Percentiles rank a stretch among this genome's conserved stretches.
phyloP scores from a whole-genome alignment of 2,888 invertebrate species.

The Imbricaverruca yamaguchii region DNA sequence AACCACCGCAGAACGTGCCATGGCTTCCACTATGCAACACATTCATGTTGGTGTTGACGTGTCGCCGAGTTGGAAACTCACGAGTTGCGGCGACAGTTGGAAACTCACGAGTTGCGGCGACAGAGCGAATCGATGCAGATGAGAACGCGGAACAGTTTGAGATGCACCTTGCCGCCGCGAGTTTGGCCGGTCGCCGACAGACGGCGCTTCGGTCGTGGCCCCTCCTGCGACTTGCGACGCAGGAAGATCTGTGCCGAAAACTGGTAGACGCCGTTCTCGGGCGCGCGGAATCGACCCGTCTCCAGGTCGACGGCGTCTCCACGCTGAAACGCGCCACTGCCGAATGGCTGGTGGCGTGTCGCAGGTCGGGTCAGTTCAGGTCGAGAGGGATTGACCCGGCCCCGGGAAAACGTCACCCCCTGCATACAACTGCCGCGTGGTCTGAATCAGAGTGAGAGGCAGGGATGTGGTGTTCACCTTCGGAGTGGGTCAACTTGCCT shows the following conservation, averaged over 20 bases:
- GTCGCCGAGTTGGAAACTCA: neutral
- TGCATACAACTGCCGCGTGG: too few species aligned
- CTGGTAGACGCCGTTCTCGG: conserved; percentile 12
- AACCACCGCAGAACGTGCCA: too few species aligned
- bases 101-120: neutral
- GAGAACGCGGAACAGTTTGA: neutral
- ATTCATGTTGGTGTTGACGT: too few species aligned
- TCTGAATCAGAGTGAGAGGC: too few species aligned
- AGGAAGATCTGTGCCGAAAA: conserved; percentile 9
- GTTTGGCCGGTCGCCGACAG: neutral
- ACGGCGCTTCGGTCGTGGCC: neutral
- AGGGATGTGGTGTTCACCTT: too few species aligned
- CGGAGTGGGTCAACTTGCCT: too few species aligned
- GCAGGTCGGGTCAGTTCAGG: neutral
- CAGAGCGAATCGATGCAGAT: conserved; percentile 1
- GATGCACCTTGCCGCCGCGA: neutral
- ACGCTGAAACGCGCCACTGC: conserved; percentile 1
- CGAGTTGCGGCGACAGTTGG: neutral
- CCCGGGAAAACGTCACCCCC: too few species aligned
- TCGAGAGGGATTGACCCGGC: too few species aligned
- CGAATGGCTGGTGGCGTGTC: neutral
- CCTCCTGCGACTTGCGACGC: neutral
- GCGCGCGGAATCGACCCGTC: neutral
- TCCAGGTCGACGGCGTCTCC: neutral
- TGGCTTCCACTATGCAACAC: too few species aligned